Conservation (phyloP, 2,113 vertebrate species). For the Dromiciops gliroides region DNA sequence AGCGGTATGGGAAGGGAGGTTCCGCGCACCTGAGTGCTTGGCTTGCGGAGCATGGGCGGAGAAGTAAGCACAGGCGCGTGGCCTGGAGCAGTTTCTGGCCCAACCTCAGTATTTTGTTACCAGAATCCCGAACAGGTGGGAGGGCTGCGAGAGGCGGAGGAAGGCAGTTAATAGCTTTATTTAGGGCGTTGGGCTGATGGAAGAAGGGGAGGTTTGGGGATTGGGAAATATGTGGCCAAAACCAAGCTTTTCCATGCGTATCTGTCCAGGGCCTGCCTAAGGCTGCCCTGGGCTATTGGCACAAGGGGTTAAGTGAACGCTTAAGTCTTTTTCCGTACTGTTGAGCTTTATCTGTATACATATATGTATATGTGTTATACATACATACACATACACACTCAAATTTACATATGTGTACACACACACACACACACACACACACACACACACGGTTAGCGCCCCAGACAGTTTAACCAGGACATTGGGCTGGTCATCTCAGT, state of each 20-base stretch:
- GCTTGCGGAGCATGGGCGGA: not conserved
- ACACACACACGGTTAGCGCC: not conserved
- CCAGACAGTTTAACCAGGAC: not conserved
- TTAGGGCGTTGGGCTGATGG: not conserved
- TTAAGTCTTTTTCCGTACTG: no score
- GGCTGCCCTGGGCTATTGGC: not conserved
- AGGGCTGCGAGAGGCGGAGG: not conserved
- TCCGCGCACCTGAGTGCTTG: not conserved
- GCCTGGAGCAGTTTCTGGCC: not conserved
- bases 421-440: not conserved
- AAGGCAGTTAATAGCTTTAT: not conserved
- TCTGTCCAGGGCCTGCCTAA: not conserved
- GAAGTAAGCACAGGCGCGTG: not conserved
- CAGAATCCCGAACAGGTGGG: slow-evolving; percentile 46
- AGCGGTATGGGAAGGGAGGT: rapidly evolving
- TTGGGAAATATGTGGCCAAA: not conserved
- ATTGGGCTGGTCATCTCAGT: not conserved
- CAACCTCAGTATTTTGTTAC: not conserved
- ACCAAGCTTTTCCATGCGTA: not conserved
- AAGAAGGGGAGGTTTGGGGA: not conserved
- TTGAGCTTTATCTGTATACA: no score
- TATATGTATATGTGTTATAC: not conserved
- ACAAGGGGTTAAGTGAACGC: not conserved
- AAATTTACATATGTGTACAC: not conserved
- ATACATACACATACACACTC: not conserved